Base-by-base conservation (phyloP, 2,888 invertebrate species). In the Coelopa pilipes region DNA sequence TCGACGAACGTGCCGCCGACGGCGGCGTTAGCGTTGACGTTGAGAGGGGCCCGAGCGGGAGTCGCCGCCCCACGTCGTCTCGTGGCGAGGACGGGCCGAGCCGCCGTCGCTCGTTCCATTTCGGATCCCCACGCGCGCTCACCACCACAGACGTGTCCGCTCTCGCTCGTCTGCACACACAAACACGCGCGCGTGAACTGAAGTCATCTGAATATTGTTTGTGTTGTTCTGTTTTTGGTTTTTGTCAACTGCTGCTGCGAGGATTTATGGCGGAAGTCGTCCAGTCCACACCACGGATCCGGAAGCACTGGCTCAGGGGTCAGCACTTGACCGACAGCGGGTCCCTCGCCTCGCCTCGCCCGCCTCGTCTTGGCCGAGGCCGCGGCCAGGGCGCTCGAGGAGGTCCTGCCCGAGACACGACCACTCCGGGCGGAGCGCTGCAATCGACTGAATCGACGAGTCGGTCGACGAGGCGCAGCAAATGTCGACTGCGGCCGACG, bases 401-500 rank as follows among this genome's bases (percentile, higher is more conserved):
- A 34, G 34, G 34, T 34, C 21, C 13, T 49, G n/a, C 50, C 62
- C 49, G 50, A 73, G 73, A 74, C 74, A 76, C 77, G 77, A 78
- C 79, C 78, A 77, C 77, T 79, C 77, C 76, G 76, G 78, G 76
- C 74, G 76, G 77, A 75, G 76, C 76, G 76, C 77, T 73, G 76
- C 72, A 76, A 77, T 76, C 79, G 78, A 79, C 79, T 79, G 78
- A 79, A 79, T 55, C 72, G 73, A 76, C 76, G 66, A 65, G 65
- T 71, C 71, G 63, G 47, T 46, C 65, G 46, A 63, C 45, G 57
- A 71, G 34, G 19, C 55, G 17, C 45, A 71, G 55, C 70, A 49
- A 70, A 70, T 47, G 49, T 70, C 70, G 49, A 46, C 59, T n/a
- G 19, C 59, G 46, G 19, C 11, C 17, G 19, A 55, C 46, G 69